Base-by-base conservation (phyloP, 2,113 vertebrate species). In the Mus spicilegus region DNA sequence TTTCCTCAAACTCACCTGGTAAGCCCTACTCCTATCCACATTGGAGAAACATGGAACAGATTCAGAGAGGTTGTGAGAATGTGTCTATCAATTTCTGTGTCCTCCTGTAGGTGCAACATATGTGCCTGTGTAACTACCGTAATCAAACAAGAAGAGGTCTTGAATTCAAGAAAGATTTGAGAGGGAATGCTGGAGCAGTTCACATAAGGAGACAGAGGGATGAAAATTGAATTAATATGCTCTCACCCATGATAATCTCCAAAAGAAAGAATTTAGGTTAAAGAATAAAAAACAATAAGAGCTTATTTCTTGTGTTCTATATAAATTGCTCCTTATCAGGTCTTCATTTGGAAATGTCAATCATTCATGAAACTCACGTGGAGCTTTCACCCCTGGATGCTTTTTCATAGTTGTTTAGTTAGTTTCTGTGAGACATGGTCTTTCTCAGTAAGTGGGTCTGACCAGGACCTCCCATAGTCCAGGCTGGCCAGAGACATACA, bases 301-400 rank as follows among this genome's bases (percentile, higher is more conserved):
- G 98, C 93, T 98, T 98, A 98, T 98, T 98, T 97, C 98, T 98
- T 90, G 87, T 98, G 98, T 99, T 96, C 98, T 98, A 98, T 98
- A 98, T 98, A 98, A 99, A 98, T 30, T 65, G 63, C 26, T 65
- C 11, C 26, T 65, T 98, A 97, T 89, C 95, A 97, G 98, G 97
- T 98, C 63, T 65, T 65, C 98, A 98, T 98, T 98, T 98, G 98
- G 98, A 98, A 97, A 97, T 98, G 97, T 98, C 98, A 98, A 98
- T 99, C 98, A 98, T 99, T 98, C 98, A 98, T 98, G 98, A 98
- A 98, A 98, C 96, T 98, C 98, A 97, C 98, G 98, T 99, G 98
- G 39, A 7, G 20, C n/a, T 72, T 72, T 72, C 36, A n/a, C n/a
- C n/a, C 69, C 69, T n/a, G 36, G 16, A 72, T 26, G 3, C 73